Base-by-base conservation (phyloP, 2,797 vertebrate species). In the Sebastes baramenuke region DNA sequence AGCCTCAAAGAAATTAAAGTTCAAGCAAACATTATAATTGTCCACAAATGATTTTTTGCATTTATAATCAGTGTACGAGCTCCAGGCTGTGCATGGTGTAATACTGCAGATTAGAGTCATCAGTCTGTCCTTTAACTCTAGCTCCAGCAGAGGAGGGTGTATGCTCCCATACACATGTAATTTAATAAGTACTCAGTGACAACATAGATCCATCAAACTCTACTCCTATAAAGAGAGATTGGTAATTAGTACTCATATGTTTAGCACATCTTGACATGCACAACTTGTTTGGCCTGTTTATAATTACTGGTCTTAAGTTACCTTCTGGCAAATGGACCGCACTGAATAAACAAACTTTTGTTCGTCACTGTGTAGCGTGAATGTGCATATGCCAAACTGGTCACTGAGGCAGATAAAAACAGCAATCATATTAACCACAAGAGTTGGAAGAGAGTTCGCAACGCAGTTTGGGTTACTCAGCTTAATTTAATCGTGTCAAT, bases 381-480 rank as follows among this genome's bases (percentile, higher is more conserved):
- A 79, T 59, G 77, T 24, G 46, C 68, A 22, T 85, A 84, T 65
- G 84, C 88, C 81, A 89, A 72, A 87, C 30, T n/a, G n/a, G 34
- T 92, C 86, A 79, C 34, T 24, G 61, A 71, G 58, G 72, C 56
- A 73, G 72, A 88, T 79, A 76, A 84, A 87, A 58, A 85, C 79
- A 81, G 67, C 82, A 79, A 80, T 88, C 70, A 82, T 65, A 69
- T 75, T 56, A 83, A 84, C 82, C 87, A 68, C 85, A 90, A 88
- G 69, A 76, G 61, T 8, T 84, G 52, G 54, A 76, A 61, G 60
- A 66, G 70, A 81, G 85, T 56, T n/a, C 1, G 34, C 72, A 22
- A 7, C 20, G 56, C 62, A 72, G 89, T 83, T 93, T 75, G 77
- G 67, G 83, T 93, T 94, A 88, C 91, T 69, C 29, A 22, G 79